Conservation (phyloP, 2,888 invertebrate genomes). For the Limnephilus lunatus region DNA sequence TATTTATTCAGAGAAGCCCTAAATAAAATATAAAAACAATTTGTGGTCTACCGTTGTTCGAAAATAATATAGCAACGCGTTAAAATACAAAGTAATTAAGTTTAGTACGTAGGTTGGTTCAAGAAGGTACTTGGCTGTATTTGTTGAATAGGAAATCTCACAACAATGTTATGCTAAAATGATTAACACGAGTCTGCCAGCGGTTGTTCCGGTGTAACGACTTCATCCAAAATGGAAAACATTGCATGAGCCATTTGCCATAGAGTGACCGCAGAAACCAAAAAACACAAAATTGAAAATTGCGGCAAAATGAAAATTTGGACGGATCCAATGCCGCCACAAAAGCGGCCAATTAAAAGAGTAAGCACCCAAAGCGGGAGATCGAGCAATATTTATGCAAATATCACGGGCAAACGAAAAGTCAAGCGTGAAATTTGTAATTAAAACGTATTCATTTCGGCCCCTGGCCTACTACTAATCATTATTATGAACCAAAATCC, state of each 20-base stretch:
- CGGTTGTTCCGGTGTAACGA: not conserved
- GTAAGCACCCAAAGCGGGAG: conserved; percentile 31
- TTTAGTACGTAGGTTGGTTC: not conserved
- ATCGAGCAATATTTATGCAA: conserved; percentile 61
- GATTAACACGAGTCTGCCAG: not conserved
- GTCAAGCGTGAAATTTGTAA: conserved; percentile 64
- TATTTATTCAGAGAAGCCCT: not conserved
- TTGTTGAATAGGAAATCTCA: not conserved
- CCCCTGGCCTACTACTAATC: not conserved
- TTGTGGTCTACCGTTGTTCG: not conserved
- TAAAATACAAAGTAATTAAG: not conserved
- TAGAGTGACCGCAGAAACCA: not conserved
- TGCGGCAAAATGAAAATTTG: conserved; percentile 34
- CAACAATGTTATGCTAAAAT: not conserved
- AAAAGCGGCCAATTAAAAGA: conserved; percentile 59
- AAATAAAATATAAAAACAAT: not conserved
- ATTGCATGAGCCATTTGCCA: not conserved
- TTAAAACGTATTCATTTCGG: conserved; percentile 57
- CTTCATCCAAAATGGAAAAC: conserved; percentile 6
- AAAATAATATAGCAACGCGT: not conserved
- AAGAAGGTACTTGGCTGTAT: not conserved
- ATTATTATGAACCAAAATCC: not conserved
- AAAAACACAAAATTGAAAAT: conserved; percentile 37
- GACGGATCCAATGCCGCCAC: conserved; percentile 51
- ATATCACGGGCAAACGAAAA: conserved; percentile 56